Conservation (phyloP, 2,888 invertebrate species). For the Mamestra brassicae region DNA sequence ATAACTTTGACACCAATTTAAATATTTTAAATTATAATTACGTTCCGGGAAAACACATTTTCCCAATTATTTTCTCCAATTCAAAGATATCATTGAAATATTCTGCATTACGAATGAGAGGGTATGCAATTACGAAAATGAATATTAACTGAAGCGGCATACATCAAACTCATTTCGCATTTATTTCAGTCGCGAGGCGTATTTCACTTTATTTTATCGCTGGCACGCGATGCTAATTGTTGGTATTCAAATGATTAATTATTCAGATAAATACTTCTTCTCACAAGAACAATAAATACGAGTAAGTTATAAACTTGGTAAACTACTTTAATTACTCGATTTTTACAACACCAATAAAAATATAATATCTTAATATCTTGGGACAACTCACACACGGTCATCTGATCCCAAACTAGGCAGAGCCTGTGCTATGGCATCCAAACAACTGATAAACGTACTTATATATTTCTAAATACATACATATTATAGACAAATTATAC, state of each 20-base stretch:
- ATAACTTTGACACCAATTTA: neutral
- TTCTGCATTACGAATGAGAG: conserved; percentile 7
- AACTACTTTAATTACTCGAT: neutral
- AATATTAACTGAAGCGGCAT: conserved; percentile 7
- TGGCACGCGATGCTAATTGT: neutral
- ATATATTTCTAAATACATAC: too few relatives aligned
- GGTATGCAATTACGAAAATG: conserved; percentile 13
- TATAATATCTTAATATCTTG: too few relatives aligned
- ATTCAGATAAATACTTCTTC: neutral
- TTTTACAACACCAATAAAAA: neutral
- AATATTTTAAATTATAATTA: neutral
- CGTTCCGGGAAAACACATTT: neutral
- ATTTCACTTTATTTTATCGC: conserved; percentile 11
- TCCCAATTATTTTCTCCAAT: neutral
- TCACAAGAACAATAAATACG: too few relatives aligned
- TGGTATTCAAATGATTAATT: neutral
- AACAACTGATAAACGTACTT: too few relatives aligned
- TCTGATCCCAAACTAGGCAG: too few relatives aligned
- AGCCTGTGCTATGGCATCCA: too few relatives aligned
- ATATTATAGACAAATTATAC: too few relatives aligned
- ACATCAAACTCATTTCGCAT: neutral
- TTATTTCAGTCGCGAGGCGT: neutral
- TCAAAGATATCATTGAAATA: neutral
- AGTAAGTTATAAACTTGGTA: neutral
- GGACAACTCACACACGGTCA: too few relatives aligned